These are phyloP conservation scores for Corydoras sp. DNA, from an alignment of 2,113 vertebrate species.

Conservation along the genomic window DNA sequence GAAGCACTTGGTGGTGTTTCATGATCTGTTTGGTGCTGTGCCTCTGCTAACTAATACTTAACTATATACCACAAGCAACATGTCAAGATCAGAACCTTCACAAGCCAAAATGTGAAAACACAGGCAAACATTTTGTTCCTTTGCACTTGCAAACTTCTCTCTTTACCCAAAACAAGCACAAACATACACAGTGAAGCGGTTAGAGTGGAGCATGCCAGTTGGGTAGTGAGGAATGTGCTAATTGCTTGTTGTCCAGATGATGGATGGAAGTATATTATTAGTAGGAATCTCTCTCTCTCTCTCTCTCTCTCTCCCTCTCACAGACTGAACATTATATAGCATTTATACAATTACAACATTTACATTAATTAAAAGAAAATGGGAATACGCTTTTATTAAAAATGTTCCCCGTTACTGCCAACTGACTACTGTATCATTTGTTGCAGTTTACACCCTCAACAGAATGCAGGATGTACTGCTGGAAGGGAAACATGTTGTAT, in stretches of 20 bases:
- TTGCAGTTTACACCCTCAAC: too few species aligned
- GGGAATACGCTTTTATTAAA: too few species aligned
- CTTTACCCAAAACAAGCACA: conserved; percentile 34
- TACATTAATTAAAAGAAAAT: background rate
- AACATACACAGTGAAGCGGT: conserved; percentile 48
- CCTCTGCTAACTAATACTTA: too few species aligned
- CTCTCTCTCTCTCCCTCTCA: background rate
- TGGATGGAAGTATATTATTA: conserved; percentile 62
- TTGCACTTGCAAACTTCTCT: conserved; percentile 5
- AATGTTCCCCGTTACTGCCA: too few species aligned
- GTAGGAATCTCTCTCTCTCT: conserved; percentile 33
- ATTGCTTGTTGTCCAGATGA: conserved; percentile 66
- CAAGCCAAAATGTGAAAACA: background rate
- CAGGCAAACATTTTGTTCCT: background rate
- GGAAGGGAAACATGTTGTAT: too few species aligned
- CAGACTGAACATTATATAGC: conserved; percentile 7
- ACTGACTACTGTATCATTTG: too few species aligned
- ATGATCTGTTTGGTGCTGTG: too few species aligned
- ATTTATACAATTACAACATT: conserved; percentile 2
- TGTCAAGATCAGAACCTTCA: background rate
- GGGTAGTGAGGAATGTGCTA: conserved; percentile 56
- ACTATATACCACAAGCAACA: background rate
- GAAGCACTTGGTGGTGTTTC: too few species aligned
- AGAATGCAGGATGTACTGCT: too few species aligned
- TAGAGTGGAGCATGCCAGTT: conserved; percentile 55